A percentile compares a stretch with the other conserved stretches of the same genome.
phyloP scores from a whole-genome alignment of 2,113 vertebrate species.

The Pelodiscus sinensis region DNA sequence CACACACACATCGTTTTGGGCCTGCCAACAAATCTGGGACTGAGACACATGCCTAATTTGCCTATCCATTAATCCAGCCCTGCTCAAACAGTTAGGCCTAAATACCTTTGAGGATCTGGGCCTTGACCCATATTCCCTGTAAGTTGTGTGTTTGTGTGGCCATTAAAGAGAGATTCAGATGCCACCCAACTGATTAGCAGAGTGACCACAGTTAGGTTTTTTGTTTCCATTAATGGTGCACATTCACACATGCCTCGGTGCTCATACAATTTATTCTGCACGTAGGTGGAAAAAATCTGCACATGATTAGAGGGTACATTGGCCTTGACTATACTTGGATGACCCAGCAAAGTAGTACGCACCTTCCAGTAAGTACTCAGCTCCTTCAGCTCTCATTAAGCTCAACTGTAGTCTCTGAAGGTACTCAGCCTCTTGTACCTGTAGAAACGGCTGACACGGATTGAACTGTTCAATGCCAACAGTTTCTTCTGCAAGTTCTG shows the following conservation, averaged over 20 bases:
- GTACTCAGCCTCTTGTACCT: neutral
- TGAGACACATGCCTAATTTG: neutral
- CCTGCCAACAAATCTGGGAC: neutral
- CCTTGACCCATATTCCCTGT: neutral
- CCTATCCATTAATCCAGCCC: neutral
- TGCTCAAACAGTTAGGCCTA: neutral
- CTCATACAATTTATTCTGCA: no score
- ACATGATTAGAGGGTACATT: no score
- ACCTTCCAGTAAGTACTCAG: neutral
- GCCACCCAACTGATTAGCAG: no score
- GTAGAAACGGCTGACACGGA: neutral
- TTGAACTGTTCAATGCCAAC: neutral
- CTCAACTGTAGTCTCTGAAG: fast-evolving
- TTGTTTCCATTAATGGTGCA: no score
- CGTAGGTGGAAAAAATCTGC: no score
- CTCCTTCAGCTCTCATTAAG: neutral
- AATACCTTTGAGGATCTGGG: neutral
- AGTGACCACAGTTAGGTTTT: no score
- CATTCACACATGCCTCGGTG: no score
- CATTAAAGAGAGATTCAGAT: no score
- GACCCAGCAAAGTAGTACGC: neutral
- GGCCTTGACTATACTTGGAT: neutral
- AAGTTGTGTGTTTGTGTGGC: no score
- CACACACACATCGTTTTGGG: neutral
- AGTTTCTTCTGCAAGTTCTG: neutral